These are phyloP conservation scores for Cydia amplana DNA, from an alignment of 1,140 invertebrate genomes.

Conservation along the genomic window DNA sequence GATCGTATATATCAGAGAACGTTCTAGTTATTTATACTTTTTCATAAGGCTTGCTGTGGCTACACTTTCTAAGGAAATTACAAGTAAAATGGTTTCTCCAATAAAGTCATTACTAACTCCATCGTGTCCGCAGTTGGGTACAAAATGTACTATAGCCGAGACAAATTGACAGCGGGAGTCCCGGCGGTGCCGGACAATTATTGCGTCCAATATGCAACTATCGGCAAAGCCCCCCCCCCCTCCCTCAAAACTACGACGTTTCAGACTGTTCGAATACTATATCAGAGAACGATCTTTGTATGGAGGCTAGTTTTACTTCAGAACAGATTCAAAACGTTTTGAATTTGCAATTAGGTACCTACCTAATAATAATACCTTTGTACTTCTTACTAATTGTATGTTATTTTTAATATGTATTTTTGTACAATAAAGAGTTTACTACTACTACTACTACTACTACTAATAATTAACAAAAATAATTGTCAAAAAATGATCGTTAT, in stretches of 20 bases:
- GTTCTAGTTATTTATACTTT: too few relatives aligned
- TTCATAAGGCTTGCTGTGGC: too few relatives aligned
- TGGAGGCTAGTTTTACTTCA: background rate
- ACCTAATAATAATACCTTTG: too few relatives aligned
- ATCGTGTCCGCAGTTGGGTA: background rate
- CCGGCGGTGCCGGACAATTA: background rate
- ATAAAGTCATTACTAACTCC: background rate
- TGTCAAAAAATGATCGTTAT: too few relatives aligned
- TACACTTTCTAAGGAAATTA: background rate
- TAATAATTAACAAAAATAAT: too few relatives aligned
- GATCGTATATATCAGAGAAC: too few relatives aligned
- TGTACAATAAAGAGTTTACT: too few relatives aligned
- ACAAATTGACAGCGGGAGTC: constrained; percentile 2
- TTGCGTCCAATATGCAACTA: background rate
- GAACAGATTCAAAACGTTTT: background rate
- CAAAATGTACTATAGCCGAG: background rate
- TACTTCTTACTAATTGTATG: too few relatives aligned
- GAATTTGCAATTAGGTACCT: background rate
- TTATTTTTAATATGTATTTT: too few relatives aligned
- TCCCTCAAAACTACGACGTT: background rate
- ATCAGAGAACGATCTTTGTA: background rate
- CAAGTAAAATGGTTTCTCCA: background rate
- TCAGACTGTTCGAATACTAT: background rate
- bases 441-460: too few relatives aligned
- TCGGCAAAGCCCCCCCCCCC: background rate